Percentiles rank a stretch among this genome's conserved stretches.
phyloP scores from a whole-genome alignment of 2,888 invertebrate genomes.

The Neoaliturus tenellus region DNA sequence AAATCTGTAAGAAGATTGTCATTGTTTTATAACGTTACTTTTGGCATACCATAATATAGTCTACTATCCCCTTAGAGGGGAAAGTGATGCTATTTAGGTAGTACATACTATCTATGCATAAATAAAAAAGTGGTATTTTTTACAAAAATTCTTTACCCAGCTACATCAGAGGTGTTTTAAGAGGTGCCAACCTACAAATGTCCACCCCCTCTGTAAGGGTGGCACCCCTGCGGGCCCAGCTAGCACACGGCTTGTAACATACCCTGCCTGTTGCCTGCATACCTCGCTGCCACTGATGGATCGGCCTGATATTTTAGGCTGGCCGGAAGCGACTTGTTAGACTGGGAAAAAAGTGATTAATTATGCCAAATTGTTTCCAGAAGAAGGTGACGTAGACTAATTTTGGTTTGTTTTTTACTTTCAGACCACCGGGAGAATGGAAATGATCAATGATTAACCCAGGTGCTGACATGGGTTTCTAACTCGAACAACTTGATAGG shows the following conservation, averaged over 20 bases:
- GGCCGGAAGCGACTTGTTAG: conserved; percentile 35
- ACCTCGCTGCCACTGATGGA: not conserved
- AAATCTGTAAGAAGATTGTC: too few species aligned
- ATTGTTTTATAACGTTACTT: too few species aligned
- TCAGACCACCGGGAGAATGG: not conserved
- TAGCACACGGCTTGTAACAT: not conserved
- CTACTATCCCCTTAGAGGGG: too few species aligned
- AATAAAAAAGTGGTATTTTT: too few species aligned
- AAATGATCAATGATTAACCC: not conserved
- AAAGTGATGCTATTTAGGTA: too few species aligned
- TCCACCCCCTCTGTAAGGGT: not conserved
- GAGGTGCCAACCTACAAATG: not conserved
- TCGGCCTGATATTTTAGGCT: conserved; percentile 15
- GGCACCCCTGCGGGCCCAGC: not conserved
- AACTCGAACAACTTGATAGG: too few species aligned
- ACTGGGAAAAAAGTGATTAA: conserved; percentile 23
- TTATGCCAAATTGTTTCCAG: conserved; percentile 38
- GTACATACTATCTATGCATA: too few species aligned
- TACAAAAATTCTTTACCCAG: not conserved
- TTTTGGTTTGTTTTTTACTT: conserved; percentile 8
- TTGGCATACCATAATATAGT: too few species aligned
- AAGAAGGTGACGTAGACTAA: conserved; percentile 27
- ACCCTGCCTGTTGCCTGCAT: not conserved
- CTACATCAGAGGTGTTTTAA: not conserved
- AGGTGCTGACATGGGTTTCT: too few species aligned